Evolutionary conservation across 1,140 invertebrate genomes (phyloP).

Genomic region (Drosophila kikkawai): DNA sequence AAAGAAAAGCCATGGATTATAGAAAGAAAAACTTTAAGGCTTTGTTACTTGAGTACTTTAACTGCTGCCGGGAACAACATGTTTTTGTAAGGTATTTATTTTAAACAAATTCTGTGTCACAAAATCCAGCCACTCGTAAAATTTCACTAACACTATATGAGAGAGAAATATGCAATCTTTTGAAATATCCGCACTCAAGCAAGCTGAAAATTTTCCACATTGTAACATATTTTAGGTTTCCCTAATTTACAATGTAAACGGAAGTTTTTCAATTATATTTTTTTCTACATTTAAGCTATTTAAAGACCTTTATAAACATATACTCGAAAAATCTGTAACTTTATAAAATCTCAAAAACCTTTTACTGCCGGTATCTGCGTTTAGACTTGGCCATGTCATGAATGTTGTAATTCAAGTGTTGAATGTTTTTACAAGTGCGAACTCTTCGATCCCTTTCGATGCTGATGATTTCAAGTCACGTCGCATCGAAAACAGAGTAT

Average conservation of each 20-base stretch:
- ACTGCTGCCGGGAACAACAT: constrained; percentile 4
- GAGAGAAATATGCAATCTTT: constrained; percentile 8
- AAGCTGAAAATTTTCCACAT: neutral
- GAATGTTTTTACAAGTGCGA: constrained; percentile 27
- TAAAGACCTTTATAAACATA: neutral
- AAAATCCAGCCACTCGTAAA: neutral
- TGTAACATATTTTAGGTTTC: neutral
- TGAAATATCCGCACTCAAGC: neutral
- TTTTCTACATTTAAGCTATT: neutral
- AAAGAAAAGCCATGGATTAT: neutral
- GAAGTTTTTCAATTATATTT: neutral
- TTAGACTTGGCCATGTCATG: neutral
- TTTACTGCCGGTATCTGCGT: neutral
- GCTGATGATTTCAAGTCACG: constrained; percentile 32
- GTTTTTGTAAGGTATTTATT: neutral
- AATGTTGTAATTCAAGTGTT: constrained; percentile 13
- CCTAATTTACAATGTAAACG: neutral
- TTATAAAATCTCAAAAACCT: neutral
- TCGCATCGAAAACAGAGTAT: constrained; percentile 32
- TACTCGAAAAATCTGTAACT: neutral
- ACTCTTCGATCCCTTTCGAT: constrained; percentile 11
- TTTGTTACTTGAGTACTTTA: neutral
- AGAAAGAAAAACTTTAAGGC: neutral
- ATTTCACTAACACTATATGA: neutral
- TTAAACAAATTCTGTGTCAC: neutral